Conservation (phyloP, 2,797 vertebrate genomes). For the Buphagus erythrorhynchus region DNA sequence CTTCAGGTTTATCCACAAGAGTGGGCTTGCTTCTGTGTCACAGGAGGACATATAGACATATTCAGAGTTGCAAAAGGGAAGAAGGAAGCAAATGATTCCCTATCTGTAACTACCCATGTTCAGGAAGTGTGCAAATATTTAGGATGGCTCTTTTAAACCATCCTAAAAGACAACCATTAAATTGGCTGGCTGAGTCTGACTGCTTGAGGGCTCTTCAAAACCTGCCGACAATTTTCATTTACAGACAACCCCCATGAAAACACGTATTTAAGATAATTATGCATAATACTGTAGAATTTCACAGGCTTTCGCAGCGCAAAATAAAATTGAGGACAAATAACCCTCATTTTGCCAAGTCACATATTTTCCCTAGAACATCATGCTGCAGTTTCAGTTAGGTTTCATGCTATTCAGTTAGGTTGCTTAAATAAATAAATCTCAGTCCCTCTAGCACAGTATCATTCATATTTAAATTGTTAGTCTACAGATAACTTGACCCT, state of each 20-base stretch:
- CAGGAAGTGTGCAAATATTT: background rate
- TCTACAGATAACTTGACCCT: background rate
- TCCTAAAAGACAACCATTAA: background rate
- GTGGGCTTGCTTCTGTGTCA: background rate
- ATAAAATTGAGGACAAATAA: too few relatives aligned
- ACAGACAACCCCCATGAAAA: background rate
- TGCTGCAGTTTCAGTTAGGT: background rate
- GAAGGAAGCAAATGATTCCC: background rate
- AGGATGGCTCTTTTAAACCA: background rate
- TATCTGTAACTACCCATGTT: background rate
- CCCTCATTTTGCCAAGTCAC: background rate
- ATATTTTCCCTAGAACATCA: constrained; percentile 33
- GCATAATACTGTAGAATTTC: background rate
- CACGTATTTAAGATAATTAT: background rate
- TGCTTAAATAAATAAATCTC: constrained; percentile 6
- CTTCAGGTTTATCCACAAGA: background rate
- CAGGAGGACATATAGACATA: background rate
- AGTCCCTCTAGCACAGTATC: background rate
- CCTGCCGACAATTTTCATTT: background rate
- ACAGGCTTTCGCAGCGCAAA: background rate
- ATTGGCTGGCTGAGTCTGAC: background rate
- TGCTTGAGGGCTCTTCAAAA: background rate
- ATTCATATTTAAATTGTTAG: background rate
- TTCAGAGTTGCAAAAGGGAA: background rate
- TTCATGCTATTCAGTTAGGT: background rate